Evolutionary conservation across 2,888 invertebrate species (phyloP), one percentile per base, ranked within the genome.

Genomic region (Pyrrhosoma nymphula): DNA sequence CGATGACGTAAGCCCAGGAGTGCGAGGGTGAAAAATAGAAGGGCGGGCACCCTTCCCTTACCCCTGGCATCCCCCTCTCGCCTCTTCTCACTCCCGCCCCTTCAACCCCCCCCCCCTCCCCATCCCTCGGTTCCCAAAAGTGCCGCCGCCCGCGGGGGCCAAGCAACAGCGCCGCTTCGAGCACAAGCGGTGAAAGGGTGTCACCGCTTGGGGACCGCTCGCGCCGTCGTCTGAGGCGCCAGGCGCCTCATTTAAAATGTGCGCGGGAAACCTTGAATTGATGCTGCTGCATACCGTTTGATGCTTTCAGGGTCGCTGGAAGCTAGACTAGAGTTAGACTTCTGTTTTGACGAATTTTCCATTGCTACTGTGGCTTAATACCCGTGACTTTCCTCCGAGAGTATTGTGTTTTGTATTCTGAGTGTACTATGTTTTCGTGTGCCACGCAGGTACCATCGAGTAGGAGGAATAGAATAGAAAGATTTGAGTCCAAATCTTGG

Each of bases 1-100:
- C 82, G 82, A 69, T 82, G 82, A 82, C 82, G 82, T 82, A 12
- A 82, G 82, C 82, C 30, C 16, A 82, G 82, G 82, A 47, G 47
- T 2, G 69, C 30, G 26, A 82, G 82, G 82, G 82, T 82, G 82
- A 82, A 35, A 82, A 82, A 82, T 82, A 82, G 82, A 82, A 82
- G 82, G n/a, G 82, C 35, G 82, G 12, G 82, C 30, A 69, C 12
- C 20, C 20, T 26, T 26, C 69, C 69, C 69, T n/a, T 35, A 39
- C 47, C 88, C 69, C 26, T 3, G 8, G 47, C 47, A 47, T 47
- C n/a, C 47, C 88, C 47, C 88, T 0, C 47, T n/a, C 2, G 6
- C 69, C 69, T 39, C 39, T 35, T 8, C 69, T 6, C 12, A 26
- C n/a, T 18, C 18, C n/a, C 69, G 2, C 69, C 69, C 69, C 35